Base-by-base conservation (phyloP, 2,113 vertebrate genomes). In the Oophaga pumilio region DNA sequence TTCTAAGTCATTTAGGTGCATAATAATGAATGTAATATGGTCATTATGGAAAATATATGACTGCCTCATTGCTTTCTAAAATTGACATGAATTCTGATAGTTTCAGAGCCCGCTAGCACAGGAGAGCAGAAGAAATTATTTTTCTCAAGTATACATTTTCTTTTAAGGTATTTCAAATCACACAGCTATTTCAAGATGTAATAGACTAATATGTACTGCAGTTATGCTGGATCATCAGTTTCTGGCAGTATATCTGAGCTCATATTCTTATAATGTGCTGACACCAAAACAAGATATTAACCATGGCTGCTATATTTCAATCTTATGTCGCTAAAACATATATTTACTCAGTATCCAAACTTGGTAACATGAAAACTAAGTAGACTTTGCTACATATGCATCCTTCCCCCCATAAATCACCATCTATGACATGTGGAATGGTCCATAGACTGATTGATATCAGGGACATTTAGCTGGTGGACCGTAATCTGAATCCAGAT, bases 111-210 rank as follows among this genome's bases (percentile, higher is more conserved):
- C 15, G n/a, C 62, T 69, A 52, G 62, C 81, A 17, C 50, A 43
- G 13, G n/a, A 60, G 17, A 62, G 56, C 1, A 2, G 17, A 43
- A 60, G 17, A 83, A 53, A 83, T 69, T 26, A 66, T 52, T 82
- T 82, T n/a, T 82, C 79, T 52, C 52, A 68, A 53, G n/a, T 26
- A 69, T 53, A 82, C 64, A 83, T 69, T 68, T 82, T 49, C 49
- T 49, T 50, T 69, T 15, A 83, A 83, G 43, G 20, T 69, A 24
- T 83, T 66, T 17, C 62, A 68, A 69, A 69, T 52, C 18, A 26
- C n/a, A 83, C 43, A 22, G 71, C 17, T 49, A 68, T 18, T 50
- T 14, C 50, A 14, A 83, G 43, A 26, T 18, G 62, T 66, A 64
- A 82, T 15, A 82, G 80, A 82, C 80, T 82, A 66, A 52, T 52